These are phyloP conservation scores for Biston betularia DNA, from an alignment of 2,888 invertebrate species.

Conservation along the genomic window DNA sequence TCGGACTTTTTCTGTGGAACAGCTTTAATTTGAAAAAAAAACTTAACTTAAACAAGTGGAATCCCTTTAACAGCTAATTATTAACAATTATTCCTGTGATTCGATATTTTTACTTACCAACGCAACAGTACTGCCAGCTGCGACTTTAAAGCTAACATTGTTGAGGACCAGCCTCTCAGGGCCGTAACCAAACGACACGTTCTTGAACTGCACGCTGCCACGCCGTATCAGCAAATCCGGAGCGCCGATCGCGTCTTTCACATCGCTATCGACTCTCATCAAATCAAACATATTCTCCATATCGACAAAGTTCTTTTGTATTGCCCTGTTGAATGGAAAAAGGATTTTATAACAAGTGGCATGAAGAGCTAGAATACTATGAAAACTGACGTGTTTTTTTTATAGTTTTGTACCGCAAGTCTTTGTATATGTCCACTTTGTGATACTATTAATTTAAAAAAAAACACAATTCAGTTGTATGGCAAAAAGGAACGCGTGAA, in stretches of 20 bases:
- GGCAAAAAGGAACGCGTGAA: too few species aligned
- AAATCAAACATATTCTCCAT: conserved; percentile 99
- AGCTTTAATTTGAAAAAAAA: too few species aligned
- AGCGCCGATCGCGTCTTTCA: conserved; percentile 93
- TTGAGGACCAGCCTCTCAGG: conserved; percentile 92
- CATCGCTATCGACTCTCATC: conserved; percentile 94
- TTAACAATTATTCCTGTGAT: too few species aligned
- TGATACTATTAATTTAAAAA: too few species aligned
- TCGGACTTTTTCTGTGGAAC: too few species aligned
- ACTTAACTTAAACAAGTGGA: not conserved
- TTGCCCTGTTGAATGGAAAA: conserved; percentile 88
- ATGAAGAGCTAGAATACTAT: too few species aligned
- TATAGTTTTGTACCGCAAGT: too few species aligned
- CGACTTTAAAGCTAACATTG: conserved; percentile 92
- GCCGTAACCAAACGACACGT: conserved; percentile 95
- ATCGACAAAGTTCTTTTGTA: conserved; percentile 98
- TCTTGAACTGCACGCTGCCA: conserved; percentile 94
- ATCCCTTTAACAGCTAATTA: too few species aligned
- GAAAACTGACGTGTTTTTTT: too few species aligned
- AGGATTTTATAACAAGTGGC: not conserved
- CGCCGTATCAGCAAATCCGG: conserved; percentile 88
- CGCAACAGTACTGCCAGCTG: conserved; percentile 94
- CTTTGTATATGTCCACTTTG: too few species aligned
- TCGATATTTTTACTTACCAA: conserved; percentile 79
- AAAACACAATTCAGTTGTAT: too few species aligned